Evolutionary conservation across 2,888 invertebrate species (phyloP), one percentile per base, ranked within the genome.

Genomic region (Dichetophora obliterata): DNA sequence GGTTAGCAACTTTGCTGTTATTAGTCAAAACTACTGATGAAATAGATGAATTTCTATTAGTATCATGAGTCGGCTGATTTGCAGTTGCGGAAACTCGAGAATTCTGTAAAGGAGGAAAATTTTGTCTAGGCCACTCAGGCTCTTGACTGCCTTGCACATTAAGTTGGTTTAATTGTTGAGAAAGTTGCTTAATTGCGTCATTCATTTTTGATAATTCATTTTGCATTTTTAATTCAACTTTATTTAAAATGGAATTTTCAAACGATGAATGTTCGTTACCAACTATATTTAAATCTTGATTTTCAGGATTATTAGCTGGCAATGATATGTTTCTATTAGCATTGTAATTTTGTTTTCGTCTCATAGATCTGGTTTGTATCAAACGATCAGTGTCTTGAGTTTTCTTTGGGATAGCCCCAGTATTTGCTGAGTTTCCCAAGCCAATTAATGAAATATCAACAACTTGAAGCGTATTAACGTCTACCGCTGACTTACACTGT

Each of bases 1-100:
- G 50, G 22, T 59, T 61, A 24, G 72, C 61, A 3, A 72, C 61
- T 48, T 72, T 72, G 54, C 72, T 72, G 31, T 61, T 72, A n/a
- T 22, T 61, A 61, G 72, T 31, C 27, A 72, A 11, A 34, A 34
- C 19, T 2, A 34, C 16, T 14, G 43, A 50, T 5, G 72, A 59
- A 72, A 4, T 24, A 14, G 37, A 5, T 2, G 31, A 4, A 9
- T 16, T 16, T 31, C 31, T 70, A 34, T 31, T 63, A 6, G 27
- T 5, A 54, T 19, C 66, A 8, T 19, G 48, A 48, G 22, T 6
- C 6, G 37, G 24, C 19, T 6, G 34, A 22, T 48, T 66, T n/a
- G 24, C 6, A 43, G 43, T 19, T 6, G n/a, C 43, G 19, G 37
- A 14, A 2, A 22, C 43, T n/a, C 22, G 34, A 9, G 66, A 19